These are phyloP conservation scores for Aplocera efformata DNA, from an alignment of 2,888 invertebrate genomes.

Conservation along the genomic window DNA sequence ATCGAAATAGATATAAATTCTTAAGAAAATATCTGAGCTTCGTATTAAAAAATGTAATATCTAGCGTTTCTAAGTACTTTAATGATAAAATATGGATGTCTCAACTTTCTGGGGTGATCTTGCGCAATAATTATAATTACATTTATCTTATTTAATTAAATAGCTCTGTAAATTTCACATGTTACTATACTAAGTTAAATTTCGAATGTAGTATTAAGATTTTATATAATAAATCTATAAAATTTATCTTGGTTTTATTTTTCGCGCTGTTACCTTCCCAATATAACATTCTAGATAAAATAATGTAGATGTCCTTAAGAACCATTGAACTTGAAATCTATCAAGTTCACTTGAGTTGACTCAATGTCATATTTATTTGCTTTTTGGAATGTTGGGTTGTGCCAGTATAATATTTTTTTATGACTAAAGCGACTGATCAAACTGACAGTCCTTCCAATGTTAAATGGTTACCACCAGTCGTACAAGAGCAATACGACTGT, in stretches of 20 bases:
- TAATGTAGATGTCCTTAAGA: too few relatives aligned
- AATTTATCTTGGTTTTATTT: conserved; percentile 64
- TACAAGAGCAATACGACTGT: too few relatives aligned
- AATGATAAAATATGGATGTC: conserved; percentile 60
- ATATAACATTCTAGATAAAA: too few relatives aligned
- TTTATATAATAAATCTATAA: conserved; percentile 80
- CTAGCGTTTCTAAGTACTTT: conserved; percentile 71
- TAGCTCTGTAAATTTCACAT: conserved; percentile 78
- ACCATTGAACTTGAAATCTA: too few relatives aligned
- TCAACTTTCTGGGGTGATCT: conserved; percentile 56
- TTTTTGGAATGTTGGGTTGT: too few relatives aligned
- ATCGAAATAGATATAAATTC: conserved; percentile 65
- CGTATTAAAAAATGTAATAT: conserved; percentile 70
- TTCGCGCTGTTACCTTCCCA: too few relatives aligned
- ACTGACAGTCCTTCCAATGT: too few relatives aligned
- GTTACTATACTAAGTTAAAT: conserved; percentile 76
- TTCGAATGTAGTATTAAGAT: conserved; percentile 76
- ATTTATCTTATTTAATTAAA: conserved; percentile 71
- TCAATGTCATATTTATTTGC: too few relatives aligned
- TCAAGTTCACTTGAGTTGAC: too few relatives aligned
- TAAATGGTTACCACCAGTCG: too few relatives aligned
- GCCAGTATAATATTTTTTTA: too few relatives aligned
- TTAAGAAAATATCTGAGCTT: conserved; percentile 78
- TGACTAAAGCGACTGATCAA: too few relatives aligned
- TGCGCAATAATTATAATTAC: conserved; percentile 79